Base-by-base conservation (phyloP, 2,888 invertebrate species). In the Leucophenga maculata region DNA sequence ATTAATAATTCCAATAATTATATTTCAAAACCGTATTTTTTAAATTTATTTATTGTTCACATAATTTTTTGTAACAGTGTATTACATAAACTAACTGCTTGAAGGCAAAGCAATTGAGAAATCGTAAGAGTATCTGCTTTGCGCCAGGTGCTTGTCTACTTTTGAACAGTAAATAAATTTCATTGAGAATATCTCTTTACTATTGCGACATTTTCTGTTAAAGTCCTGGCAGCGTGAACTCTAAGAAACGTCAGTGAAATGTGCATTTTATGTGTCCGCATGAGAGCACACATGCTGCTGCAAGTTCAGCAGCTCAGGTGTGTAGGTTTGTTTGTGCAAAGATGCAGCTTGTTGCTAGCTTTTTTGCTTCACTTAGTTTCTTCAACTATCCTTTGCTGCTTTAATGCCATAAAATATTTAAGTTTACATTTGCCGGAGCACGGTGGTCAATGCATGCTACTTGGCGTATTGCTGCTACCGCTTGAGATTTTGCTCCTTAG, bases 81-180 rank as follows among this genome's bases (percentile, higher is more conserved):
- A 39, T 8, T 6, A n/a, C n/a, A n/a, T n/a, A 39, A 39, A 39
- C 6, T 39, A 11, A 6, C 39, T 39, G 8, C 39, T 39, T 39
- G 1, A 39, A 3, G 3, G 39, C n/a, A n/a, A 39, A 39, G 39
- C 39, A 39, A 39, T 8, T 11, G 39, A 3, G 3, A 39, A 39
- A 39, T 39, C 39, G 39, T 6, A 11, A 39, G 8, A n/a, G n/a
- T n/a, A 39, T 39, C 3, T 39, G 39, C 39, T 39, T 39, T 39
- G 11, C 26, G n/a, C 39, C 39, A 39, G 39, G 8, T 39, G 48
- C 54, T 52, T 78, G 79, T 77, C 84, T 76, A 75, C 78, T 72
- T 75, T 78, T 80, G 75, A 84, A 83, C 79, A 83, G 85, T 84
- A 84, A 84, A 84, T 84, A 84, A 84, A 79, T 83, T 84, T 81